A percentile compares a stretch with the other conserved stretches of the same genome.
Conservation (phyloP, 2,888 invertebrate genomes). For the Erynnis tages region DNA sequence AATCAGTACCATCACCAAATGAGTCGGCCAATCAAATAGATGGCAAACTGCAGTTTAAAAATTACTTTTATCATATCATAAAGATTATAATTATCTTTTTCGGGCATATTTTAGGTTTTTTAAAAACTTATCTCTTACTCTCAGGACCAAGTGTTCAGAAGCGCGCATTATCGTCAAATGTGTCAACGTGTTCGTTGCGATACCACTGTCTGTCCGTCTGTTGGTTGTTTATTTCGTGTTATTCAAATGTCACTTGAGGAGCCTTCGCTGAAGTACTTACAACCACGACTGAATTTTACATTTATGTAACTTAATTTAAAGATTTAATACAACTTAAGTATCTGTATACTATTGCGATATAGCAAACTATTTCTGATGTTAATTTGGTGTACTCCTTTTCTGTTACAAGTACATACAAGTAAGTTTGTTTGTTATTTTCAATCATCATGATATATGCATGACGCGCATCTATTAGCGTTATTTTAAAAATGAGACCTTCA, state of each 20-base stretch:
- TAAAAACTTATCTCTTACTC: not conserved
- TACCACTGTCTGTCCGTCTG: conserved; percentile 20
- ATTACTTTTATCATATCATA: no score
- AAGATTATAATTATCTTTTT: no score
- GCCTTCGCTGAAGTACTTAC: conserved; percentile 9
- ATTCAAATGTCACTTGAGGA: conserved; percentile 38
- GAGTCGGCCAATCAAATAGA: no score
- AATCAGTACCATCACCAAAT: no score
- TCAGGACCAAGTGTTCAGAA: conserved; percentile 44
- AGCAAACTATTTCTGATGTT: not conserved
- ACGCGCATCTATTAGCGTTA: no score
- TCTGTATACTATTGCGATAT: not conserved
- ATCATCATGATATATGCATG: no score
- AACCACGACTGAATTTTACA: not conserved
- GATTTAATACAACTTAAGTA: not conserved
- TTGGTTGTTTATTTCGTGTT: conserved; percentile 32
- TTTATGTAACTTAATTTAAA: not conserved
- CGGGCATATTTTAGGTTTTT: no score
- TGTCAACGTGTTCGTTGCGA: conserved; percentile 56
- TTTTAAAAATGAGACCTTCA: no score
- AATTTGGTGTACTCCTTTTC: no score
- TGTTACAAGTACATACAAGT: no score
- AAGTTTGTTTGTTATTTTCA: no score
- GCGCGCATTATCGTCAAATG: conserved; percentile 79
- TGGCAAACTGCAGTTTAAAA: no score